Evolutionary conservation across 2,888 invertebrate species (phyloP), one percentile per base, ranked within the genome.

Genomic region (Amblyjoppa fuscipennis): DNA sequence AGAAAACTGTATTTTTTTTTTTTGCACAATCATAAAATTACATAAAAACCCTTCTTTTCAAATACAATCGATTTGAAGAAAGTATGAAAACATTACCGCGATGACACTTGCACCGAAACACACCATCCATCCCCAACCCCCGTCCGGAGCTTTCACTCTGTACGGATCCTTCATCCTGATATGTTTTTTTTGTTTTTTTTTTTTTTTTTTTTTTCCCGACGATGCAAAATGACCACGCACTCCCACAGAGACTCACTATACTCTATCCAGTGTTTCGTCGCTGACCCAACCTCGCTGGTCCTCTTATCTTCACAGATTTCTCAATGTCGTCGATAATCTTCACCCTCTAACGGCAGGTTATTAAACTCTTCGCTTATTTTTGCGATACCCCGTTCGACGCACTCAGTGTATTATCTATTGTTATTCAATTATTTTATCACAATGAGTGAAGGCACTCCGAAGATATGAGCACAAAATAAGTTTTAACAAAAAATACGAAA

Each of bases 81-180:
- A 76, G n/a, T 74, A 1, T 66, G 66, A 59, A 56, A 49, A 78
- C 53, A 66, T 97, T 95, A 98, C 97, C 95, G 97, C 97, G 90
- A 98, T 97, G 93, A 97, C 95, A 94, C 97, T 97, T 91, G 97
- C 97, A 91, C 98, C 98, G 88, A 98, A 95, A 90, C 97, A 97
- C 87, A 97, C 97, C 94, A 97, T 96, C 98, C 98, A 98, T 84
- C 97, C 98, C 97, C 97, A 98, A 84, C 98, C 97, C 79, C 98
- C 97, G 93, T 98, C 98, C 73, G 97, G 97, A 56, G 97, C 96
- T 90, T 97, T 88, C 16, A 80, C 77, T 9, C 84, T 88, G 6
- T 34, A 74, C 2, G 86, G 76, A 7, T 84, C 77, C 6, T 56
- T 74, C 64, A 84, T 84, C 41, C 3, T 53, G 49, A 25, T 7